Evolutionary conservation across 2,113 vertebrate species (phyloP), one percentile per base, ranked within the genome.

Genomic region (Pycnonotus jocosus): DNA sequence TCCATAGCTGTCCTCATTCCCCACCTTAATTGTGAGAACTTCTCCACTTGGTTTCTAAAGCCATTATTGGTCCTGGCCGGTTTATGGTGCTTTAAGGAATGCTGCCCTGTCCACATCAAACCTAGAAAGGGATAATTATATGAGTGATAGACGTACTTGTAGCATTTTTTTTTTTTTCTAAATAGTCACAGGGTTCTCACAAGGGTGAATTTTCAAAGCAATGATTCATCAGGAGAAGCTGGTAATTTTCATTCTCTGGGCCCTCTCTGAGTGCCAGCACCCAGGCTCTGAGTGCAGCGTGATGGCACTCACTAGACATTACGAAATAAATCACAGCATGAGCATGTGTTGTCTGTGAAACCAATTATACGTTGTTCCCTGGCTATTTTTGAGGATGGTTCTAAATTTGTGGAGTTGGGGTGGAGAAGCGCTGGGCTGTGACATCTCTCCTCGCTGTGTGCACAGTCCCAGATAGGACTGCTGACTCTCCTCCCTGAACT

Each of bases 21-120:
- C 91, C 97, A 97, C 98, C 97, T 98, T 96, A 96, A 96, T 98
- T 96, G 96, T 97, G 97, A 98, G 97, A 94, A 97, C 93, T 78
- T 97, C 88, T 95, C 79, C 82, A 48, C 85, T 96, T 90, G 12
- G 2, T 65, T 95, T 95, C 97, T 90, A 81, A 97, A 97, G 81
- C 60, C 92, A 92, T 91, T 86, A 95, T 88, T 89, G 94, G 92
- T 77, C 86, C 94, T 80, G 94, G 56, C 88, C 17, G 10, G 81
- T 97, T 98, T 97, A 97, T 96, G 87, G 69, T 79, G 88, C 76
- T 81, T 94, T 91, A 97, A 90, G 91, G 97, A 97, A 97, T 96
- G 96, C 37, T 93, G 97, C 60, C 76, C 86, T 87, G 50, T 96
- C 86, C 97, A 97, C 97, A 97, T 98, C 96, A 98, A 96, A 96